phyloP scores from a whole-genome alignment of 2,888 invertebrate species.

The Ennomos erosarius region DNA sequence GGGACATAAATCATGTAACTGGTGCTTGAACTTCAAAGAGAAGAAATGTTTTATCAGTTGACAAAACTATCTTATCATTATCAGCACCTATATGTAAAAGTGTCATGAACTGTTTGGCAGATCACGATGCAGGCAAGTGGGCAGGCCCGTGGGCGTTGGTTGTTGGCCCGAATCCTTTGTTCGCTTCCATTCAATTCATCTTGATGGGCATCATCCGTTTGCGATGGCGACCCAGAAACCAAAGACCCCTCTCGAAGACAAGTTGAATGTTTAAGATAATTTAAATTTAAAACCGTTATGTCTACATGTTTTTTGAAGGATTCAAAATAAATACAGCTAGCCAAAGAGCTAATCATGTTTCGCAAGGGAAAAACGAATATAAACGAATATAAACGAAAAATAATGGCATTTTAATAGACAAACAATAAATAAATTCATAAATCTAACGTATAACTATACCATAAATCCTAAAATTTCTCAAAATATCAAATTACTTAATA shows the following conservation, averaged over 20 bases:
- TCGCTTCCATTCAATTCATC: conserved; percentile 49
- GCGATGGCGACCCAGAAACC: conserved; percentile 46
- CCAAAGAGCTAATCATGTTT: no score
- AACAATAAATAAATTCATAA: no score
- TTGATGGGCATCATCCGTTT: conserved; percentile 59
- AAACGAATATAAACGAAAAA: no score
- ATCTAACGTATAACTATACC: no score
- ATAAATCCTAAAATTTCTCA: background rate
- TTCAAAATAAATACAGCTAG: no score
- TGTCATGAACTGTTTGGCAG: conserved; percentile 22
- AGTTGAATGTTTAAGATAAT: conserved; percentile 15
- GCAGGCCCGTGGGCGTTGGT: conserved; percentile 55
- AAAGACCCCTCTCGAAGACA: conserved; percentile 29
- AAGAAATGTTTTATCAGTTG: conserved; percentile 22
- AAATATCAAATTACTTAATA: conserved; percentile 6
- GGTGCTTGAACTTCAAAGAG: conserved; percentile 6
- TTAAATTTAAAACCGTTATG: conserved; percentile 12
- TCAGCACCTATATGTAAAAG: conserved; percentile 24
- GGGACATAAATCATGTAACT: conserved; percentile 6
- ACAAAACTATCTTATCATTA: conserved; percentile 26
- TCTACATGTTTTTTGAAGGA: background rate
- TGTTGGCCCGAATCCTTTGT: conserved; percentile 63
- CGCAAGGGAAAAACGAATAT: no score
- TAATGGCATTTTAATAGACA: no score
- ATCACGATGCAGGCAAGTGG: conserved; percentile 43